These are phyloP conservation scores for Liparis tanakae DNA, from an alignment of 2,797 vertebrate genomes.

Conservation along the genomic window DNA sequence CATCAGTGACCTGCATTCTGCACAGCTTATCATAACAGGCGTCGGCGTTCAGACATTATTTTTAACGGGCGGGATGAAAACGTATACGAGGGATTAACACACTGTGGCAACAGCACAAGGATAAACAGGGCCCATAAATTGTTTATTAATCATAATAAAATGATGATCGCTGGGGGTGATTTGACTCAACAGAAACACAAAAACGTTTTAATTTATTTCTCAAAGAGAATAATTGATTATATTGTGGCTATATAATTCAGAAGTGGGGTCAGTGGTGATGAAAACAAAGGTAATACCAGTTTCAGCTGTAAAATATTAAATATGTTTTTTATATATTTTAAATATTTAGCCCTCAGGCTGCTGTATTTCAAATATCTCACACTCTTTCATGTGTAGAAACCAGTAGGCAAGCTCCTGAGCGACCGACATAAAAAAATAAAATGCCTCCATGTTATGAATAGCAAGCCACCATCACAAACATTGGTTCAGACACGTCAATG, in stretches of 20 bases:
- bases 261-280: constrained; percentile 5
- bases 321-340: neutral
- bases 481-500: neutral
- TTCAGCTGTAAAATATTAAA: constrained; percentile 18
- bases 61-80: constrained; percentile 44
- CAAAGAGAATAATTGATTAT: neutral
- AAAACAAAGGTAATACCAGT: constrained; percentile 7
- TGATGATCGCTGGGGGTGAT: constrained; percentile 24
- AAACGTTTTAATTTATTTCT: constrained; percentile 13
- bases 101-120: constrained; percentile 35
- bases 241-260: neutral
- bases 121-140: constrained; percentile 45
- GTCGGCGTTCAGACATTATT: constrained; percentile 14
- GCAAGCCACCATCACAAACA: constrained; percentile 5
- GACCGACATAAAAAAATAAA: constrained; percentile 34
- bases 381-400: constrained; percentile 43
- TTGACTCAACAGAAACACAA: neutral
- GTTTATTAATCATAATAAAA: constrained; percentile 54
- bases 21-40: constrained; percentile 31
- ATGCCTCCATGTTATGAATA: neutral
- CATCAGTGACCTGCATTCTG: constrained; percentile 22
- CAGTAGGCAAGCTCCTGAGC: neutral
- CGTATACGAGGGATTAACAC: constrained; percentile 27
- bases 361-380: neutral
- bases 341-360: constrained; percentile 32